Evolutionary conservation across 1,140 invertebrate species (phyloP), one percentile per base, ranked within the genome.

Genomic region (Bradynema listronoti): DNA sequence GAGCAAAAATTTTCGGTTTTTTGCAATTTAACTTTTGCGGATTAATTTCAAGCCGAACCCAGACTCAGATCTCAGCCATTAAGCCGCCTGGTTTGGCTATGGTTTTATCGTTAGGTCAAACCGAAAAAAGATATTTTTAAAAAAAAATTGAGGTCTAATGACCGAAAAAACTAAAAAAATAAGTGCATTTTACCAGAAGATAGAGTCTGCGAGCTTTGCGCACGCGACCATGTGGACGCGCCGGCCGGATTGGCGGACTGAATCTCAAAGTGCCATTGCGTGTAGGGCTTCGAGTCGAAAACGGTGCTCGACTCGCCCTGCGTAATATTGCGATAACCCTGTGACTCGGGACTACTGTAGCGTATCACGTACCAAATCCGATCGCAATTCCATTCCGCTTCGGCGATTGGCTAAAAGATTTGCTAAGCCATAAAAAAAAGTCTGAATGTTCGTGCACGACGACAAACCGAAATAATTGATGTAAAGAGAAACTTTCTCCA

Each of bases 321-420:
- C 1, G 73, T 77, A 32, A 78, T 19, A 43, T 77, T 77, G 11
- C 61, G 60, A 56, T 65, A 77, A 27, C 74, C 61, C 73, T 75
- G 73, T 27, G 68, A 66, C 47, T 75, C 61, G 9, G 75, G 61
- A 34, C 71, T 75, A 30, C 61, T 67, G 62, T 77, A 78, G 52
- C 78, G 78, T 39, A 77, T 71, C 27, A 77, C 60, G 50, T 77
- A 77, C 74, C 74, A 77, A 11, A 78, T 50, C 32, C 59, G 55
- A 49, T 77, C 76, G 43, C 74, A 77, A 53, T 78, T 78, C 74
- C 74, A 77, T 58, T 77, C 74, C 24, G 52, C 41, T 61, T 78
- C 70, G 41, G 56, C 46, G 6, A 76, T 46, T 22, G 74, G 72
- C 54, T 71, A 30, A 72, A 67, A 66, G 3, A 22, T 30, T 43